A percentile compares a stretch with the other conserved stretches of the same genome.
Evolutionary conservation across 2,797 vertebrate species (phyloP).

Genomic region (Pangasius sanitwongsei): DNA sequence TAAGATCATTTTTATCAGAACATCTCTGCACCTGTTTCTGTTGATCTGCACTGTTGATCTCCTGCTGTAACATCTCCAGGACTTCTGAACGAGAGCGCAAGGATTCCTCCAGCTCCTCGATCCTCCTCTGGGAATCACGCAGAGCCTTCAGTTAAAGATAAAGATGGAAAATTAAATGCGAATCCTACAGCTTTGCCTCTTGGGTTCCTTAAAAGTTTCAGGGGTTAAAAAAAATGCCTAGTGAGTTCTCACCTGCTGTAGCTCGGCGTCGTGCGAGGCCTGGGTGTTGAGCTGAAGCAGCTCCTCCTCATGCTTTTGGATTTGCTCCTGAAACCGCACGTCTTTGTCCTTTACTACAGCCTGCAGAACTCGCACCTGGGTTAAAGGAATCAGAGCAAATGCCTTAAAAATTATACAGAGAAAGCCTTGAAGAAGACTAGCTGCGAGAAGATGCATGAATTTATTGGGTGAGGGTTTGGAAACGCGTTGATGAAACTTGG

Average conservation of each 20-base stretch:
- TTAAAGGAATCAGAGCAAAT: neutral
- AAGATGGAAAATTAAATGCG: neutral
- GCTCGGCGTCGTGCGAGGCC: constrained; percentile 72
- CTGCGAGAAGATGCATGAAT: neutral
- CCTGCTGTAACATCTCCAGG: constrained; percentile 88
- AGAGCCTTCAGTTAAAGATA: constrained; percentile 74
- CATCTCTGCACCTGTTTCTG: constrained; percentile 84
- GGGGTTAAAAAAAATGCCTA: neutral
- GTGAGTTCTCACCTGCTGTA: constrained; percentile 81
- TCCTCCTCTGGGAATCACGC: constrained; percentile 73
- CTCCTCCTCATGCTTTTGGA: constrained; percentile 86
- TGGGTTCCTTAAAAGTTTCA: neutral
- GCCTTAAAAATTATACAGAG: neutral
- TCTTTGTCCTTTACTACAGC: constrained; percentile 86
- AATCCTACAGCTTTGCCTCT: neutral
- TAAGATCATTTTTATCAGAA: neutral
- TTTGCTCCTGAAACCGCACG: constrained; percentile 83
- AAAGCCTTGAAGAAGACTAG: neutral
- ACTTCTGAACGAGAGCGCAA: constrained; percentile 81
- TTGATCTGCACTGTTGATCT: constrained; percentile 82
- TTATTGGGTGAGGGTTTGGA: neutral
- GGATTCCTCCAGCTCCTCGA: constrained; percentile 84
- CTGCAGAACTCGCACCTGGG: constrained; percentile 82
- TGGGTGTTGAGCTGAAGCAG: constrained; percentile 71
- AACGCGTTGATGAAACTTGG: neutral